Percentiles rank a stretch among this genome's conserved stretches.
These are phyloP conservation scores for Idaea aversata DNA, from an alignment of 2,888 invertebrate genomes.

Conservation along the genomic window DNA sequence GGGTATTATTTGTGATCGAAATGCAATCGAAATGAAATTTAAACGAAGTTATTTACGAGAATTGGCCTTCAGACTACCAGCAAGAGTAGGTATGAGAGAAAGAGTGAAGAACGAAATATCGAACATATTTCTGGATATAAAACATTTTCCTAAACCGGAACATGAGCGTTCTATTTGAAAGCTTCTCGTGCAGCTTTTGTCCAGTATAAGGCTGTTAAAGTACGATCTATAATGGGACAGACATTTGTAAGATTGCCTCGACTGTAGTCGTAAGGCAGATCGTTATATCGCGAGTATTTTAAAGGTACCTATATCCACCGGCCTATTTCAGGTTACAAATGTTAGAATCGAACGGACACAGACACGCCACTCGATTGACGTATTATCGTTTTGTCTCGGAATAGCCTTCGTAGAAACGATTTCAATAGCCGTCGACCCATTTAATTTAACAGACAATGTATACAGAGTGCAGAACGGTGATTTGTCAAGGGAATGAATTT, in stretches of 20 bases:
- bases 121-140: conserved; percentile 21
- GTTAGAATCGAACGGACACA: conserved; percentile 55
- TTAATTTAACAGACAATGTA: conserved; percentile 74
- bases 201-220: conserved; percentile 47
- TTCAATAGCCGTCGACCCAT: conserved; percentile 66
- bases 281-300: conserved; percentile 57
- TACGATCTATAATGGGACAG: conserved; percentile 49
- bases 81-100: not conserved
- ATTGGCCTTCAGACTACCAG: no score
- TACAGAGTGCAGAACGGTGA: conserved; percentile 67
- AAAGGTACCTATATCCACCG: conserved; percentile 59
- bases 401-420: conserved; percentile 69
- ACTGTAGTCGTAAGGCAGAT: conserved; percentile 47
- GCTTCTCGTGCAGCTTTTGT: conserved; percentile 44
- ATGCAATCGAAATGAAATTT: no score
- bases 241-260: conserved; percentile 57
- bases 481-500: conserved; percentile 78
- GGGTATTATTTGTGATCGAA: no score
- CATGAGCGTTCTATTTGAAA: conserved; percentile 31
- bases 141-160: conserved; percentile 26
- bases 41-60: no score
- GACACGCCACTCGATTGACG: conserved; percentile 67
- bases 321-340: conserved; percentile 57
- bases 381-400: conserved; percentile 68
- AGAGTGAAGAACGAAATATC: conserved; percentile 11